Evolutionary conservation across 2,113 vertebrate genomes (phyloP).

Genomic region (Corapipo altera): DNA sequence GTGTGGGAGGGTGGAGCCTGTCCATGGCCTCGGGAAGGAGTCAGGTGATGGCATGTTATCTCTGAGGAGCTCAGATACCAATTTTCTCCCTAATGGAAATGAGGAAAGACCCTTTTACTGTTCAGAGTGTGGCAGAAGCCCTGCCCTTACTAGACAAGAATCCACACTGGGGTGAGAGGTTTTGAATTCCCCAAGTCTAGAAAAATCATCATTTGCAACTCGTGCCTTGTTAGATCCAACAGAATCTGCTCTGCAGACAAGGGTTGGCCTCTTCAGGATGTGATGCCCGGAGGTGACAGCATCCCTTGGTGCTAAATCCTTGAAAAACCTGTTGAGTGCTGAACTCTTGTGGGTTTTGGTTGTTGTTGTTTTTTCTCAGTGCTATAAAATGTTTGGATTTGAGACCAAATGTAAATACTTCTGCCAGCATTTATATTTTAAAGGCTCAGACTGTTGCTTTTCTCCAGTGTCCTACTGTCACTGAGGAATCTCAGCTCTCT

Average conservation of each 20-base stretch:
- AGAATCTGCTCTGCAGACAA: not conserved
- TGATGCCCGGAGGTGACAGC: not conserved
- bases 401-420: too few species aligned
- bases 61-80: not conserved
- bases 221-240: not conserved
- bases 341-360: not conserved
- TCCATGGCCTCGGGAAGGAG: slow-evolving; percentile 10
- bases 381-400: not conserved
- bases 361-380: rapidly evolving
- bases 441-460: not conserved
- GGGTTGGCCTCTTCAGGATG: not conserved
- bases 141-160: not conserved
- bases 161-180: not conserved
- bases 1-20: slow-evolving; percentile 31
- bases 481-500: not conserved
- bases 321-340: not conserved
- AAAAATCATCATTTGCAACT: not conserved
- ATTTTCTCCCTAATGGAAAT: not conserved
- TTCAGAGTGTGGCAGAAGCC: not conserved
- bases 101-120: not conserved
- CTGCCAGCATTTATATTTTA: not conserved
- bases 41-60: slow-evolving; percentile 11
- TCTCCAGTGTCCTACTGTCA: not conserved
- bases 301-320: not conserved
- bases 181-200: not conserved